phyloP scores from a whole-genome alignment of 2,888 invertebrate genomes.

The Cephus spinipes region DNA sequence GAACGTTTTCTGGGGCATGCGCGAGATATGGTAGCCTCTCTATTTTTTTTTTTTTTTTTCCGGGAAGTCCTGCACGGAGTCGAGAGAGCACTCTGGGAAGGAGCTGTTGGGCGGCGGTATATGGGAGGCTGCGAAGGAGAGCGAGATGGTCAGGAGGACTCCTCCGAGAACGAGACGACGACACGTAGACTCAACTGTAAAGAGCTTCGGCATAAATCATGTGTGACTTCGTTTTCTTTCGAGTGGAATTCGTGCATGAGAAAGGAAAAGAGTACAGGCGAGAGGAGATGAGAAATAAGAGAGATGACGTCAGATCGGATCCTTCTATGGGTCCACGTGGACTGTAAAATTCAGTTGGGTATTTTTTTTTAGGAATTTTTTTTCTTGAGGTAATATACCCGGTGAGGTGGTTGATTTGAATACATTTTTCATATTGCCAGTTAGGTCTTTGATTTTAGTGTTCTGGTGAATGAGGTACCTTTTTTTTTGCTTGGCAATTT shows the following conservation, averaged over 20 bases:
- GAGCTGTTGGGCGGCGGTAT: background rate
- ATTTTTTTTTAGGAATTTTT: background rate
- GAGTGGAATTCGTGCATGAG: background rate
- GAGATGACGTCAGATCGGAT: background rate
- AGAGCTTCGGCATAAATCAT: constrained; percentile 41
- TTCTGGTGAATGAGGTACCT: background rate
- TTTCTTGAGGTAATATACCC: background rate
- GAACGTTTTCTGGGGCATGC: constrained; percentile 48
- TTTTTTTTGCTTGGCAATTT: background rate
- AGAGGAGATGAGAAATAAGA: background rate
- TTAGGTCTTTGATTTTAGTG: background rate
- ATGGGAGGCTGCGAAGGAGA: background rate
- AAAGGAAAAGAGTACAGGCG: background rate
- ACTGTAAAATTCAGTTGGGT: background rate
- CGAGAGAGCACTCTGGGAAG: background rate
- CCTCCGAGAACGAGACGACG: background rate
- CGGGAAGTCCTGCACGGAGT: background rate
- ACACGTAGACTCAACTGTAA: constrained; percentile 3
- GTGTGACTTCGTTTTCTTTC: constrained; percentile 34
- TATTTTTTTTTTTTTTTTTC: background rate
- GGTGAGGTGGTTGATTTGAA: background rate
- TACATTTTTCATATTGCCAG: background rate
- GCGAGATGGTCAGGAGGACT: background rate
- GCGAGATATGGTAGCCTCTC: constrained; percentile 28
- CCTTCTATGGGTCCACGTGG: background rate